These are phyloP conservation scores for Mustela nigripes DNA, from an alignment of 2,113 vertebrate species.

Conservation along the genomic window DNA sequence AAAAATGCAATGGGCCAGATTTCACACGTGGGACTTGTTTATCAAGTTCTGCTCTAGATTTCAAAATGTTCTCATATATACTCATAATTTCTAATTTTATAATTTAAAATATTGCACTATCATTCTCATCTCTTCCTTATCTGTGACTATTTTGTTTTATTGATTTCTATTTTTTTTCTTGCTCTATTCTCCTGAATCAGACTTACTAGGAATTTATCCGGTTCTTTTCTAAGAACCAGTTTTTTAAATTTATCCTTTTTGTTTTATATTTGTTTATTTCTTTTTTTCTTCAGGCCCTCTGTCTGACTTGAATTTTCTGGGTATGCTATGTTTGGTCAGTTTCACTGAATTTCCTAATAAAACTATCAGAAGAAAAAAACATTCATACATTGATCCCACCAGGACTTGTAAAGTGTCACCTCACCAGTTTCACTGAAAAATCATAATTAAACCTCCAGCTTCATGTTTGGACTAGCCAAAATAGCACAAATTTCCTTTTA, in stretches of 20 bases:
- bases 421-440: constrained; percentile 53
- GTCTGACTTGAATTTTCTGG: background rate
- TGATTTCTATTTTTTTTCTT: background rate
- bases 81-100: background rate
- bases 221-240: background rate
- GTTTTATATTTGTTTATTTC: background rate
- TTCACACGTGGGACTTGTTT: background rate
- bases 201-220: background rate
- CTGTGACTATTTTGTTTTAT: background rate
- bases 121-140: background rate
- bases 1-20: background rate
- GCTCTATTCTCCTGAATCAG: background rate
- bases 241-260: background rate
- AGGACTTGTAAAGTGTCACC: constrained; percentile 20
- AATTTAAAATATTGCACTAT: background rate
- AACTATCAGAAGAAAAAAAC: constrained; percentile 50
- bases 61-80: background rate
- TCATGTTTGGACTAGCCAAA: background rate
- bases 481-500: background rate
- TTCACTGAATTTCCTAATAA: constrained; percentile 45
- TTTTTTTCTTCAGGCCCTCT: background rate
- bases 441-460: constrained; percentile 30
- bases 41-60: background rate
- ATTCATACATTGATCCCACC: background rate
- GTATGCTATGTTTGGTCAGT: background rate